phyloP scores from a whole-genome alignment of 2,888 invertebrate genomes.

The Encarsia formosa region DNA sequence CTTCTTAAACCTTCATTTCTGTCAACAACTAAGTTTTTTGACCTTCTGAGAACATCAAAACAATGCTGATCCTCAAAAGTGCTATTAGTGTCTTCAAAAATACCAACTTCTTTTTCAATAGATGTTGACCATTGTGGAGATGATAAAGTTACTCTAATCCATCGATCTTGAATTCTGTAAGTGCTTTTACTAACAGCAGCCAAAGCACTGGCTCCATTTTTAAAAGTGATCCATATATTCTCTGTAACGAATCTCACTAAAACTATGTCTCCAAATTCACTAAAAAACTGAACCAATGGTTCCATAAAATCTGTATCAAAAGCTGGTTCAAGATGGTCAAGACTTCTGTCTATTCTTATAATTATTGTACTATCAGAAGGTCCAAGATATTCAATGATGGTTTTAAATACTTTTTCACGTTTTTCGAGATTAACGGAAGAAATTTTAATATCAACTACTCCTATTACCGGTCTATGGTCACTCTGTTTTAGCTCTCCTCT shows the following conservation, averaged over 20 bases:
- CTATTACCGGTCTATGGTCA: constrained; percentile 94
- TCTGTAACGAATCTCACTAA: constrained; percentile 86
- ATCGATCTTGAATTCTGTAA: constrained; percentile 61
- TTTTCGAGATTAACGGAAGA: constrained; percentile 73
- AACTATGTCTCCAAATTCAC: constrained; percentile 84
- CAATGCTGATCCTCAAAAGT: too few species aligned
- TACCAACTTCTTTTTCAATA: constrained; percentile 75
- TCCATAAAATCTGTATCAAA: constrained; percentile 81
- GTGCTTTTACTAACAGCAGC: constrained; percentile 55
- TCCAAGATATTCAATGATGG: constrained; percentile 81
- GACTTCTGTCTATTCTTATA: constrained; percentile 59
- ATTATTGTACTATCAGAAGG: constrained; percentile 94
- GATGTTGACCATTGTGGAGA: constrained; percentile 81
- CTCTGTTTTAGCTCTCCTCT: constrained; percentile 94
- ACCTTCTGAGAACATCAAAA: too few species aligned
- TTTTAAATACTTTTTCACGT: constrained; percentile 76
- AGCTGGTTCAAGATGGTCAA: constrained; percentile 57
- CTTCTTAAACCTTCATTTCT: too few species aligned
- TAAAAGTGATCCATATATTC: constrained; percentile 88
- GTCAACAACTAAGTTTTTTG: too few species aligned
- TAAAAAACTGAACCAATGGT: constrained; percentile 73
- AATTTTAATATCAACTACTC: constrained; percentile 83
- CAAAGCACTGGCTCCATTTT: constrained; percentile 84
- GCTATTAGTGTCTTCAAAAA: constrained; percentile 62
- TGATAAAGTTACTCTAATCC: constrained; percentile 70